A percentile compares a stretch with the other conserved stretches of the same genome.
phyloP scores from a whole-genome alignment of 2,888 invertebrate species.

The Chironomus riparius region DNA sequence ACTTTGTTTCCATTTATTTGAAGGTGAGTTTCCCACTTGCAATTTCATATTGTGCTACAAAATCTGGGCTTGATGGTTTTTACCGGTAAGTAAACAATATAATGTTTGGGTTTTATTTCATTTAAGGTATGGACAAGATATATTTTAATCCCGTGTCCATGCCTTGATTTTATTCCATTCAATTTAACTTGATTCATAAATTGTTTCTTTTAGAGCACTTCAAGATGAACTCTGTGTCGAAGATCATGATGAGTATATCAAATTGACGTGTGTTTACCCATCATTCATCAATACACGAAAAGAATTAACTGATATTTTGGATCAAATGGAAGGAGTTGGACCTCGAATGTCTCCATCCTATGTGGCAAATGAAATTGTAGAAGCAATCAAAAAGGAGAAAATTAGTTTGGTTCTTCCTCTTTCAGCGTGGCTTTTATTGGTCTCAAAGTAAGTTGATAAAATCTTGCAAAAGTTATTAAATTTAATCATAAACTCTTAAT shows the following conservation, averaged over 20 bases:
- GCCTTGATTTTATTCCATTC: too few relatives aligned
- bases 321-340: not conserved
- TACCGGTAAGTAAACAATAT: not conserved
- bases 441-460: not conserved
- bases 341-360: conserved; percentile 39
- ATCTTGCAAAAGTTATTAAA: too few relatives aligned
- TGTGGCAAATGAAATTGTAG: conserved; percentile 38
- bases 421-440: not conserved
- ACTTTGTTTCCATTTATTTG: not conserved
- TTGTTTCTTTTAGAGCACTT: not conserved
- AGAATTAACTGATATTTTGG: not conserved
- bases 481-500: not conserved
- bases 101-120: too few relatives aligned
- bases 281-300: conserved; percentile 42
- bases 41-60: conserved; percentile 42
- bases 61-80: conserved; percentile 43
- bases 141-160: too few relatives aligned
- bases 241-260: conserved; percentile 28
- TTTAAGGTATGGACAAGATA: too few relatives aligned
- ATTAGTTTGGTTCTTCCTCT: not conserved
- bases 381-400: conserved; percentile 32
- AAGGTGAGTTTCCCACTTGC: conserved; percentile 36
- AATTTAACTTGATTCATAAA: too few relatives aligned
- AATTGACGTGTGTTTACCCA: conserved; percentile 37
- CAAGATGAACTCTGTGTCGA: conserved; percentile 19